phyloP scores from a whole-genome alignment of 2,113 vertebrate genomes.

The Heptranchias perlo region DNA sequence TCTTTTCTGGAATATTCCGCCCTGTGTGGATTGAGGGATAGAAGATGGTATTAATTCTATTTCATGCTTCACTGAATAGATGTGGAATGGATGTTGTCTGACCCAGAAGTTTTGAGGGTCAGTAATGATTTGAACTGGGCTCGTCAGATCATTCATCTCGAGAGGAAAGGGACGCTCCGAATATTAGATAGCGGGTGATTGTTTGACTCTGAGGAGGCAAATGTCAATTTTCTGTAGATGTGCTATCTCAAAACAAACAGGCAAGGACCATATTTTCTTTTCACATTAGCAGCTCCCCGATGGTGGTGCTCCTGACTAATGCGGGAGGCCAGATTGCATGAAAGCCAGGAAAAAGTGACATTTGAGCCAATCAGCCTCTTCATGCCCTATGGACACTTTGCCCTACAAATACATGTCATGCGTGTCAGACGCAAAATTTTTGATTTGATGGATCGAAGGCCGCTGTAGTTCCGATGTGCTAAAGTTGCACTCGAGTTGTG shows the following conservation, averaged over 20 bases:
- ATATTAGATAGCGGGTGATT: background rate
- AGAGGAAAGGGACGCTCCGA: no score
- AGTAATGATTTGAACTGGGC: background rate
- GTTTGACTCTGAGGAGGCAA: background rate
- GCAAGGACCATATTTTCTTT: background rate
- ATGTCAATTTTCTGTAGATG: background rate
- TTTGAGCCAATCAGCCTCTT: background rate
- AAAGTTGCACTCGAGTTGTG: no score
- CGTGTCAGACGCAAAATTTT: background rate
- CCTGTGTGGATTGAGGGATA: background rate
- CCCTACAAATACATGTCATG: background rate
- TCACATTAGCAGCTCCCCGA: background rate
- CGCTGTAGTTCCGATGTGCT: background rate
- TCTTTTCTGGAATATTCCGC: background rate
- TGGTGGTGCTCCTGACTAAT: background rate
- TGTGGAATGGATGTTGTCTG: background rate
- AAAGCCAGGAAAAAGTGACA: background rate
- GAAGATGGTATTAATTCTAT: background rate
- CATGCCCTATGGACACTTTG: background rate
- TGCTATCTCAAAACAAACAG: background rate
- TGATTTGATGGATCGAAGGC: background rate
- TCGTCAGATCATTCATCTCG: background rate
- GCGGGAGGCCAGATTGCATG: background rate
- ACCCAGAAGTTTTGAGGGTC: no score
- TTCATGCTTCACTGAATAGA: background rate